Evolutionary conservation across 2,113 vertebrate species (phyloP), one percentile per base, ranked within the genome.

Genomic region (Myxocyprinus asiaticus): DNA sequence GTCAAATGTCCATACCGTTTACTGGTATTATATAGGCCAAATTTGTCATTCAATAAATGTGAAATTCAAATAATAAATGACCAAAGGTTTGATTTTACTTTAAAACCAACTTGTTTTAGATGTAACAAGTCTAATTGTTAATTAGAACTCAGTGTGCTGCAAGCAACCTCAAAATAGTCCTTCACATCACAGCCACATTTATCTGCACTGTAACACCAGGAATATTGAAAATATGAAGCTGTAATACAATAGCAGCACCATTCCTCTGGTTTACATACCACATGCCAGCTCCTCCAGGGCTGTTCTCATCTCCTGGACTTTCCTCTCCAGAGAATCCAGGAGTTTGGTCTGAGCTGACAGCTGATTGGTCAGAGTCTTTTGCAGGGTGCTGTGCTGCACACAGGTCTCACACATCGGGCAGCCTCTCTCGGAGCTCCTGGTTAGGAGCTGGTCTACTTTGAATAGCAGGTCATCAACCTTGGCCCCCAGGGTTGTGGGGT

Each of bases 401-500:
- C 88, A 89, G 33, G 78, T 70, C 0, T 66, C 58, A 50, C 85
- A 86, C 77, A 79, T 51, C 7, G 69, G 61, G 42, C 84, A 87
- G 33, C 33, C 56, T 43, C 55, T 62, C 6, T 14, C 66, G 44
- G 78, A 51, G n/a, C 80, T 63, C 10, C 53, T 44, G 22, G 69
- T 66, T 12, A 88, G 67, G 6, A 87, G 59, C 72, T 79, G 65
- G 9, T 87, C 86, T 63, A 86, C 67, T 74, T 86, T 87, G 43
- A 59, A 61, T 6, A 71, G 68, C 59, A 88, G 33, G 17, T 79
- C 50, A 70, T 88, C 85, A 65, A 90, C 59, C 71, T 85, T 86
- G 59, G 74, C 78, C 77, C 86, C 82, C 67, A 87, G 65, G 14
- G 68, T 58, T 10, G n/a, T 73, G 45, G 74, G 68, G 48, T 62